A percentile compares a stretch with the other conserved stretches of the same genome.
Evolutionary conservation across 2,888 invertebrate species (phyloP).

Genomic region (Hermaeophaga mercurialis): DNA sequence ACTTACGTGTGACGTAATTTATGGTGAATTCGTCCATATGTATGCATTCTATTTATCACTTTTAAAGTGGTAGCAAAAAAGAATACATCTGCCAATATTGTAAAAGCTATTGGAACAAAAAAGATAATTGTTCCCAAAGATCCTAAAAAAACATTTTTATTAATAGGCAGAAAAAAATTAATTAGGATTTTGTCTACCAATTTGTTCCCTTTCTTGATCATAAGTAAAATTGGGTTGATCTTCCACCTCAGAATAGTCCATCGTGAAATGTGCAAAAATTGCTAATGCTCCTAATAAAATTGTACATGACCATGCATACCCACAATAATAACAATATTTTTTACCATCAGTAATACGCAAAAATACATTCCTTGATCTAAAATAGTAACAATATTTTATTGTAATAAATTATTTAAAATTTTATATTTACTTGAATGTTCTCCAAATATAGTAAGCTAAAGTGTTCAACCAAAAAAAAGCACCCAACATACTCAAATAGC

Average conservation of each 20-base stretch:
- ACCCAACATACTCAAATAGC: conserved; percentile 76
- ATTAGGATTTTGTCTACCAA: conserved; percentile 62
- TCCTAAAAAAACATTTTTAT: conserved; percentile 61
- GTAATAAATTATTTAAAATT: conserved; percentile 3
- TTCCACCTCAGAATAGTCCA: conserved; percentile 69
- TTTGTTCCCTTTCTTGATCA: conserved; percentile 72
- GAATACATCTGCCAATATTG: conserved; percentile 77
- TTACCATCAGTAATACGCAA: conserved; percentile 82
- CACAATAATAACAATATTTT: conserved; percentile 86
- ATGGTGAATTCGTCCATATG: conserved; percentile 85
- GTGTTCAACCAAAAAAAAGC: conserved; percentile 89
- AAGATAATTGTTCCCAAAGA: conserved; percentile 83
- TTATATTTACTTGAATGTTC: conserved; percentile 73
- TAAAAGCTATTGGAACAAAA: conserved; percentile 82
- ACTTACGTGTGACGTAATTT: conserved; percentile 80
- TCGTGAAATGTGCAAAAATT: conserved; percentile 79
- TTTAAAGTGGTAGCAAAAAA: conserved; percentile 81
- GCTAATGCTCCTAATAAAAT: conserved; percentile 73
- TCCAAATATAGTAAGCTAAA: conserved; percentile 87
- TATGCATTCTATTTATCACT: conserved; percentile 78
- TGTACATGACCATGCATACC: conserved; percentile 80
- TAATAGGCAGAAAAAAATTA: too few species aligned
- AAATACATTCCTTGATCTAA: conserved; percentile 81
- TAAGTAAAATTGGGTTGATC: conserved; percentile 58
- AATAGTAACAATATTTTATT: conserved; percentile 39